Conservation (phyloP, 2,888 invertebrate species). For the Andrena hattorfiana region DNA sequence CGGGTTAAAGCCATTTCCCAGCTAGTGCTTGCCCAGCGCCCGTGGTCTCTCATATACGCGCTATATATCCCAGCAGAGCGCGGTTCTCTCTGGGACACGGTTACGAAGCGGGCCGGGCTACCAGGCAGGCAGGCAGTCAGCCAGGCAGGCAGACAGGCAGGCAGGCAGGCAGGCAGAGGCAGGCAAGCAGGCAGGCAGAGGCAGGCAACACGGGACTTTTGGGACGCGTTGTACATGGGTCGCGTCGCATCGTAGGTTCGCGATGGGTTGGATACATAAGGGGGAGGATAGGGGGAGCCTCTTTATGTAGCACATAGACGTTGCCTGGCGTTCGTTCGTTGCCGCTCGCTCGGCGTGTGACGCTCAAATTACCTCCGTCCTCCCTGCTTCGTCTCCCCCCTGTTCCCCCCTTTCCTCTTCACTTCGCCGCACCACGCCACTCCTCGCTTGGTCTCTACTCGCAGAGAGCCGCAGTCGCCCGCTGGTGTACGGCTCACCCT, state of each 20-base stretch:
- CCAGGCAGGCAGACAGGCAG: constrained; percentile 63
- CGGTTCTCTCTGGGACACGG: constrained; percentile 66
- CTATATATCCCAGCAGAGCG: constrained; percentile 57
- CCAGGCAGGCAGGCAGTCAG: constrained; percentile 63
- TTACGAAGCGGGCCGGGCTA: constrained; percentile 56
- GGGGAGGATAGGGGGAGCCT: constrained; percentile 76
- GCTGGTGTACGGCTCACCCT: constrained; percentile 72
- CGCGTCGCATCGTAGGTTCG: constrained; percentile 81
- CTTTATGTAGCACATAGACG: constrained; percentile 84
- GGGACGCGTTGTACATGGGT: constrained; percentile 78
- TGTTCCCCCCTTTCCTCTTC: constrained; percentile 66
- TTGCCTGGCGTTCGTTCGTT: constrained; percentile 81
- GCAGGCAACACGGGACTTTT: constrained; percentile 76
- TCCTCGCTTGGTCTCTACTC: constrained; percentile 61
- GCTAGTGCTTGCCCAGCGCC: constrained; percentile 72
- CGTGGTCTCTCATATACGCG: constrained; percentile 67
- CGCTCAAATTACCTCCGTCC: constrained; percentile 84
- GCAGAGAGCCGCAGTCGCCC: constrained; percentile 66
- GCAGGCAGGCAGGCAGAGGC: constrained; percentile 66
- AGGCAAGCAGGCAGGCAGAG: constrained; percentile 35
- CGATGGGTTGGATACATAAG: constrained; percentile 83
- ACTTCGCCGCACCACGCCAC: constrained; percentile 46
- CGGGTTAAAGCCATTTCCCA: constrained; percentile 74
- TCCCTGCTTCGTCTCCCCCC: constrained; percentile 70
- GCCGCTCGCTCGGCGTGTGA: constrained; percentile 83